Evolutionary conservation across 2,113 vertebrate genomes (phyloP).

Genomic region (Canis aureus): DNA sequence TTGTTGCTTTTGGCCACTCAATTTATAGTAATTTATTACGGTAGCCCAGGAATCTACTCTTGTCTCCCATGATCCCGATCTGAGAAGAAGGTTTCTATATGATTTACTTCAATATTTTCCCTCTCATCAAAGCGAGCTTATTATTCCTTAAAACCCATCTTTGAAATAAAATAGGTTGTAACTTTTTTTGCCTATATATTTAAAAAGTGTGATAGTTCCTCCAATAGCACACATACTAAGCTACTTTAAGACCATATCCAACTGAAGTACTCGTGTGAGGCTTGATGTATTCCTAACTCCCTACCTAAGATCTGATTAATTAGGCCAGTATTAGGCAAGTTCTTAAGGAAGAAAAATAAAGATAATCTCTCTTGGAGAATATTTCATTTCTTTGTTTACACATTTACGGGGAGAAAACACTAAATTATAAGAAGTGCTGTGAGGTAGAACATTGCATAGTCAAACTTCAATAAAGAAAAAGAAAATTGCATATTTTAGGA

Average conservation of each 20-base stretch:
- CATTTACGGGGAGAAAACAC: background rate
- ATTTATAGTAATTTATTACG: background rate
- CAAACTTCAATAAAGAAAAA: background rate
- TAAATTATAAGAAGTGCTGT: background rate
- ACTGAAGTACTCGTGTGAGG: slow-evolving; percentile 84
- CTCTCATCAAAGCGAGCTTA: background rate
- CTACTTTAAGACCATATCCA: slow-evolving; percentile 85
- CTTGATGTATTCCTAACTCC: slow-evolving; percentile 86
- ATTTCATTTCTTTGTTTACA: background rate
- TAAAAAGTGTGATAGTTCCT: background rate
- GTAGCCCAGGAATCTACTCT: background rate
- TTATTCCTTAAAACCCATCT: background rate
- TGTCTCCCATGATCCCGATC: background rate
- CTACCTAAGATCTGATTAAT: slow-evolving; percentile 88
- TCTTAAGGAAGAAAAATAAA: slow-evolving; percentile 60
- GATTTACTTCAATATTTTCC: slow-evolving; percentile 4
- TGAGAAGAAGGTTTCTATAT: background rate
- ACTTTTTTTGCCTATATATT: background rate
- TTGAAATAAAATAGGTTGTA: background rate
- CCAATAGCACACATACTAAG: slow-evolving; percentile 81
- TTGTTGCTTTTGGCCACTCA: background rate
- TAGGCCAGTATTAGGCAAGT: slow-evolving; percentile 78
- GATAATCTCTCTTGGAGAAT: background rate
- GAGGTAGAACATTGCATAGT: background rate
- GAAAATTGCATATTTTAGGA: background rate